phyloP scores from a whole-genome alignment of 2,113 vertebrate genomes.

The Clupea harengus region DNA sequence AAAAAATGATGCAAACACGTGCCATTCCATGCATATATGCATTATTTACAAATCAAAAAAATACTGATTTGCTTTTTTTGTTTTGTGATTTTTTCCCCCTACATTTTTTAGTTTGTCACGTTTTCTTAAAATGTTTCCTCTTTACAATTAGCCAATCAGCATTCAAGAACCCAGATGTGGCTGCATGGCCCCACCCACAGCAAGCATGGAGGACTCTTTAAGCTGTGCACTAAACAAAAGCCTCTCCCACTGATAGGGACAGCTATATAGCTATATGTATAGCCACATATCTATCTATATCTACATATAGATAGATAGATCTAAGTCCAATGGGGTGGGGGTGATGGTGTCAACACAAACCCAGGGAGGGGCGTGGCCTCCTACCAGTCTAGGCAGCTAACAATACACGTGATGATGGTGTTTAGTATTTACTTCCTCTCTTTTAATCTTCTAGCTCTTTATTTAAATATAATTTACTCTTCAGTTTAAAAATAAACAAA shows the following conservation, averaged over 20 bases:
- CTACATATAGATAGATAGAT: constrained; percentile 57
- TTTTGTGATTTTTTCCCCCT: constrained; percentile 60
- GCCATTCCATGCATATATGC: constrained; percentile 99
- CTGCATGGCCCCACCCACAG: constrained; percentile 70
- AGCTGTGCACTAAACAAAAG: constrained; percentile 83
- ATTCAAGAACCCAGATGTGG: constrained; percentile 72
- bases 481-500: constrained; percentile 75
- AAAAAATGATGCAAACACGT: constrained; percentile 99
- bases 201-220: constrained; percentile 86
- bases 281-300: not conserved
- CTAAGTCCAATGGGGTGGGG: not conserved
- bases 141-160: constrained; percentile 79
- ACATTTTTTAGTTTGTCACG: constrained; percentile 52
- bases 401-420: constrained; percentile 88
- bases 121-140: constrained; percentile 62
- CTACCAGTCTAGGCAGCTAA: constrained; percentile 79
- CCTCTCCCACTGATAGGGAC: constrained; percentile 78
- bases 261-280: constrained; percentile 54
- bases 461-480: constrained; percentile 99
- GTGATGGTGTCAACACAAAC: constrained; percentile 78
- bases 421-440: constrained; percentile 5
- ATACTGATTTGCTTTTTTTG: constrained; percentile 85
- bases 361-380: constrained; percentile 73
- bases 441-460: constrained; percentile 88
- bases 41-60: constrained; percentile 99